Evolutionary conservation across 2,797 vertebrate species (phyloP), one percentile per base, ranked within the genome.

Genomic region (Uromys caudimaculatus): DNA sequence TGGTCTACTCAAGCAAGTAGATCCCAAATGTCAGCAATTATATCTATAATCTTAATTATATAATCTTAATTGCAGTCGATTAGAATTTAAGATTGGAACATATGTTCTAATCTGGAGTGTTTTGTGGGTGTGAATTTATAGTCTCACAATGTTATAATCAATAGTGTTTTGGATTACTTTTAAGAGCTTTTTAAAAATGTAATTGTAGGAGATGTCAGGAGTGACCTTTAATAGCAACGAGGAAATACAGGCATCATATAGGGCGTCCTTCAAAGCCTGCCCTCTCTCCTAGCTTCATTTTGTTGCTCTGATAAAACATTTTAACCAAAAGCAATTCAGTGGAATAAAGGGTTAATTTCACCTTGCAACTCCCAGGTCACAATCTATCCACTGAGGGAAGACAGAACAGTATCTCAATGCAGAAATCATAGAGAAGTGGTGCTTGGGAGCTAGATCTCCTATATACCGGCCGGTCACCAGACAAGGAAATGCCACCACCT

Each of bases 11-110:
- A 94, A 94, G 77, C 69, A 97, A 92, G 90, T 32, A 92, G 73
- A 93, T 95, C 86, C 88, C 76, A 97, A 94, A 94, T 96, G 85
- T 89, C 93, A 89, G 38, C 88, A 90, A 95, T 92, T 94, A 82
- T 86, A 86, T 90, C 38, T 89, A 41, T 84, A 85, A 88, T 96
- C 76, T 50, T 89, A 95, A 82, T 89, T 90, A 94, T 44, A 90
- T 91, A 94, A 77, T 93, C 89, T 78, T 90, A 96, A 96, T 78
- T 90, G 77, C n/a, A 16, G 84, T 73, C 35, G 0, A 75, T 95
- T 88, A 96, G 44, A 97, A 95, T 78, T 23, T 62, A 73, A 73
- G 38, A 75, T 23, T 64, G 81, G 24, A 9, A 77, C 17, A 52
- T 32, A 67, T 60, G 54, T 27, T 87, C 27, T 95, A 84, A 92